These are phyloP conservation scores for Drosophila pseudoananassae DNA, from an alignment of 1,140 invertebrate genomes.

Conservation along the genomic window DNA sequence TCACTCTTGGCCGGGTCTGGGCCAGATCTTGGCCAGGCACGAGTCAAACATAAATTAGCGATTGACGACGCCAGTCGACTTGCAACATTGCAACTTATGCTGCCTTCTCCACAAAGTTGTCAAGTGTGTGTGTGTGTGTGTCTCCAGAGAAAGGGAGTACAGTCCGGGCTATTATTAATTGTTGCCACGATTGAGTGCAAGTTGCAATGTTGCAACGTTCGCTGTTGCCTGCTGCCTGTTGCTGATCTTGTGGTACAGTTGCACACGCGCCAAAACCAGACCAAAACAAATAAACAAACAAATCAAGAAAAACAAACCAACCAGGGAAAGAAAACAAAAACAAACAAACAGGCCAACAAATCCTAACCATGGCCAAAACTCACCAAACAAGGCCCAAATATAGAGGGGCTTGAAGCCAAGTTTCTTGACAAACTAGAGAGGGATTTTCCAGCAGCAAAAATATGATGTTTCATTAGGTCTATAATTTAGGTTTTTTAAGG, in stretches of 20 bases:
- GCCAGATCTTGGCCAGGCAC: conserved; percentile 44
- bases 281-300: conserved; percentile 57
- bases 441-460: neutral
- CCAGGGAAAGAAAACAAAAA: neutral
- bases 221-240: conserved; percentile 1
- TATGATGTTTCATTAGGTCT: no score
- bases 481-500: no score
- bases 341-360: conserved; percentile 20
- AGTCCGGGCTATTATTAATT: conserved; percentile 44
- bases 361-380: conserved; percentile 8
- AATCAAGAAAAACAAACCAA: conserved; percentile 8
- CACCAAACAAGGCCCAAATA: conserved; percentile 36
- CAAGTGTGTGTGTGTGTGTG: conserved; percentile 2
- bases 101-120: no score
- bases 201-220: conserved; percentile 16
- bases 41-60: conserved; percentile 74
- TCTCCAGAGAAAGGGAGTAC: conserved; percentile 23
- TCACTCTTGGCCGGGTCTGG: conserved; percentile 11
- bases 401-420: conserved; percentile 1
- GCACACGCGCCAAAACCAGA: conserved; percentile 70
- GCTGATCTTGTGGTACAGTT: conserved; percentile 46
- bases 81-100: neutral
- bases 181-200: conserved; percentile 39
- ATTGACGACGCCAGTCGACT: conserved; percentile 39
- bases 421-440: neutral